Base-by-base conservation (phyloP, 2,113 vertebrate genomes). In the Cyphomyrus plagiostoma region DNA sequence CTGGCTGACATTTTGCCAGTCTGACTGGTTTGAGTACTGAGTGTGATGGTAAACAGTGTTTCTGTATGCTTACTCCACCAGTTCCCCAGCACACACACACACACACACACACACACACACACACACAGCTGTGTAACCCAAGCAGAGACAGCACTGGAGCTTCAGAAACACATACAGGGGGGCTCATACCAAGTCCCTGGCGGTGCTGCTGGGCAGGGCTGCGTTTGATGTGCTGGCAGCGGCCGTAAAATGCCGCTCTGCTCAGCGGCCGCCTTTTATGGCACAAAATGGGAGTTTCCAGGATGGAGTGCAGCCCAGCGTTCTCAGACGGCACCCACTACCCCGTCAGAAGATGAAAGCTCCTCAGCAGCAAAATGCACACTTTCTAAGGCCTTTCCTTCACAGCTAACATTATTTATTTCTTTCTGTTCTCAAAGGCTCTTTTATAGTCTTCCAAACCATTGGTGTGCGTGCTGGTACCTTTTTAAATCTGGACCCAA, bases 261-360 rank as follows among this genome's bases (percentile, higher is more conserved):
- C 88, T 83, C 74, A 11, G 39, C 53, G 30, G 49, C 48, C 2
- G 39, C 50, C 89, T 89, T 89, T 89, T 80, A 89, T 89, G 80
- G 74, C 82, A 21, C 50, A 35, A 53, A 52, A 85, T 53, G 17
- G 80, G 21, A 42, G 89, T 80, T 48, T 89, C 89, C 89, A 48
- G 52, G 52, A 89, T 45, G n/a, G 45, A 45, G 53, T 23, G 6
- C 19, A 21, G 30, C 21, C 0, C 0, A 80, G 80, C 87, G 74
- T 90, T 92, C 77, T 85, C 87, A 91, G 88, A 84, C 21, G 17
- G 66, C 52, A 52, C 87, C 52, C 13, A 42, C 23, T 45, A 58
- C 48, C 39, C 87, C 82, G 80, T 88, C 80, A 90, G 70, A 90
- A 88, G 86, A 90, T 90, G 85, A 88, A 90, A 88, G 89, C 48